Conservation (phyloP, 53 echinoderm and acorn worm species). For the Actinopyga echinites region DNA sequence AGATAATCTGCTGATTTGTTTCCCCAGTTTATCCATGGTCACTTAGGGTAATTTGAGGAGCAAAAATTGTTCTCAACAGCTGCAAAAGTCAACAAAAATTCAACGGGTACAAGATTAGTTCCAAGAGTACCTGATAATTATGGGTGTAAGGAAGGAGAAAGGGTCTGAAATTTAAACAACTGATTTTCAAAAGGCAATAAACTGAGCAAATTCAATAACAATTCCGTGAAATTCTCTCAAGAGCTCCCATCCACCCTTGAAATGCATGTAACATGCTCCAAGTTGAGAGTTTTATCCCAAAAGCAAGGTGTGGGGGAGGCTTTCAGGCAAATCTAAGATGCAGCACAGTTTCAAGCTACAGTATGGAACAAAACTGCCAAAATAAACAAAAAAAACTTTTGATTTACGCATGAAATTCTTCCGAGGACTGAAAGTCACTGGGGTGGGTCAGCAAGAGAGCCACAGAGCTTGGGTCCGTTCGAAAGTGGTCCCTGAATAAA, state of each 20-base stretch:
- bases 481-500: constrained; percentile 13
- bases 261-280: not conserved
- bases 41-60: too few relatives aligned
- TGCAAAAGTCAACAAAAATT: too few relatives aligned
- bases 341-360: too few relatives aligned
- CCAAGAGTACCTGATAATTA: too few relatives aligned
- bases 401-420: constrained; percentile 17
- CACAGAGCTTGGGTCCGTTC: not conserved
- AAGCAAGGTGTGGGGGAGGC: too few relatives aligned
- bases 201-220: not conserved
- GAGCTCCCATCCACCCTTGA: not conserved
- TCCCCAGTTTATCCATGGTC: too few relatives aligned
- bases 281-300: not conserved
- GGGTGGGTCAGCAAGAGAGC: constrained; percentile 9
- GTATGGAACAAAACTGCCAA: not conserved
- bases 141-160: too few relatives aligned
- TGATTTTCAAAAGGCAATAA: not conserved
- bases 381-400: not conserved
- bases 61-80: too few relatives aligned
- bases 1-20: too few relatives aligned
- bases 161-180: too few relatives aligned
- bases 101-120: too few relatives aligned
- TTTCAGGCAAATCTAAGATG: too few relatives aligned
- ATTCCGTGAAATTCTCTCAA: not conserved
- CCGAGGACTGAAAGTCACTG: constrained; percentile 5